These are phyloP conservation scores for Busseola fusca DNA, from an alignment of 2,888 invertebrate genomes.

Conservation along the genomic window DNA sequence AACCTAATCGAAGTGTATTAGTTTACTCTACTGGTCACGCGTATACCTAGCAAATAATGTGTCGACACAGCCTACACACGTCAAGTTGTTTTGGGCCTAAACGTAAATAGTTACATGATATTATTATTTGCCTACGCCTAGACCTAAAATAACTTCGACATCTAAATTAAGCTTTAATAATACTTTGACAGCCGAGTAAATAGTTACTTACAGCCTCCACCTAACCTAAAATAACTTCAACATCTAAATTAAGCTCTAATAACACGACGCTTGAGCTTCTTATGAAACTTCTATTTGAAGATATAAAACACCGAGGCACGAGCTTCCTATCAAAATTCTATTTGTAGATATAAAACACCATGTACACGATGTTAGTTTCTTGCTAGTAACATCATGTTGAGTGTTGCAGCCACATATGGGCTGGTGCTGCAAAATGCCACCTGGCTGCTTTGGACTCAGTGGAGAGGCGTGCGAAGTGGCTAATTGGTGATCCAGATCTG, in stretches of 20 bases:
- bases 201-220: no score
- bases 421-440: no score
- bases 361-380: not conserved
- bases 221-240: no score
- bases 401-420: no score
- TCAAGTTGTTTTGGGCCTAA: not conserved
- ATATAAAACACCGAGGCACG: no score
- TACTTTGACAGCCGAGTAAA: constrained; percentile 21
- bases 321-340: not conserved
- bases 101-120: not conserved
- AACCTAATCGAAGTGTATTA: not conserved
- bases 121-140: not conserved
- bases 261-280: no score
- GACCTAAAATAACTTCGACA: not conserved
- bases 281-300: no score
- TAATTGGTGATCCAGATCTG: no score
- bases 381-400: no score
- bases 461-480: no score
- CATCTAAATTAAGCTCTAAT: no score
- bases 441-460: no score
- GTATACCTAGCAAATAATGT: not conserved
- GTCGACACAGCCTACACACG: not conserved
- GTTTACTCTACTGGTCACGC: not conserved
- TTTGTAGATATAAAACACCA: not conserved
- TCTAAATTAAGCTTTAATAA: not conserved